Percentiles rank a stretch among this genome's conserved stretches.
Evolutionary conservation across 2,888 invertebrate genomes (phyloP).

Genomic region (Eretmocerus hayati): DNA sequence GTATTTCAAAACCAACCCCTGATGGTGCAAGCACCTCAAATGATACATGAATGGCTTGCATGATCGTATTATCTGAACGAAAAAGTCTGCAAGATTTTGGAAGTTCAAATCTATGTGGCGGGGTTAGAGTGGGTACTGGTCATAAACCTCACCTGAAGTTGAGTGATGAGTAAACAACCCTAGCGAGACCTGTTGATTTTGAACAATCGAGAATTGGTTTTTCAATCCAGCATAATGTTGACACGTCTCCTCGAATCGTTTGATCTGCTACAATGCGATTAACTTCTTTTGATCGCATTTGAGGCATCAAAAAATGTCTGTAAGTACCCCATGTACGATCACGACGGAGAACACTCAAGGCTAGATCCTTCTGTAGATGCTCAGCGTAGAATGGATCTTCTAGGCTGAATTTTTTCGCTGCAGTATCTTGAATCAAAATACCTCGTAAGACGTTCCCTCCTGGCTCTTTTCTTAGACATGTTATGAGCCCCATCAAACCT

Average conservation of each 20-base stretch:
- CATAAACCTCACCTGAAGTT: constrained; percentile 62
- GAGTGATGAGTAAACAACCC: constrained; percentile 69
- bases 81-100: background rate
- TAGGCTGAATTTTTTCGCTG: constrained; percentile 61
- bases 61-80: no score
- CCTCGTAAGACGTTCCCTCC: constrained; percentile 56
- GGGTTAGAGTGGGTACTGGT: no score
- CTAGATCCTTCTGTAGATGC: constrained; percentile 66
- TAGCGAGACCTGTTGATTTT: constrained; percentile 39
- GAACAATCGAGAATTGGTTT: constrained; percentile 48
- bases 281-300: constrained; percentile 46
- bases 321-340: constrained; percentile 70
- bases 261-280: constrained; percentile 75
- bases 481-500: constrained; percentile 80
- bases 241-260: constrained; percentile 74
- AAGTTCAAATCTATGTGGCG: no score
- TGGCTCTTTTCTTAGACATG: constrained; percentile 76
- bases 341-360: constrained; percentile 62
- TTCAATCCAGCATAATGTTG: constrained; percentile 78
- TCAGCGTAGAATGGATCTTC: constrained; percentile 58
- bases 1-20: no score
- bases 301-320: constrained; percentile 65
- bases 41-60: no score
- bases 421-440: constrained; percentile 54
- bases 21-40: no score